phyloP scores from a whole-genome alignment of 1,140 invertebrate species.

The Lordiphosa collinella region DNA sequence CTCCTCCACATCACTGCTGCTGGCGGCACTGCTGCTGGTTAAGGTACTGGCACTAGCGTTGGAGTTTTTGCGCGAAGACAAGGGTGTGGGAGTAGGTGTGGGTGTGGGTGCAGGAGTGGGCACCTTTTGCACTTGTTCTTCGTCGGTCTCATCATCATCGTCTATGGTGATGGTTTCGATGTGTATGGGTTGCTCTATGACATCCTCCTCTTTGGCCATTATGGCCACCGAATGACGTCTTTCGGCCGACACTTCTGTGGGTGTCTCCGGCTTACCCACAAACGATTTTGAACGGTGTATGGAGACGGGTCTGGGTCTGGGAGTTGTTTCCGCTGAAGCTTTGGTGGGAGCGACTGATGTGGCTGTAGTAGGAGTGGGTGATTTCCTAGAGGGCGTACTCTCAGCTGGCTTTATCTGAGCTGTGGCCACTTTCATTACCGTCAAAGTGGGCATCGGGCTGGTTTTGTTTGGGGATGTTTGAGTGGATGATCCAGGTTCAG shows the following conservation, averaged over 20 bases:
- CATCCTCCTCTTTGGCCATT: conserved; percentile 62
- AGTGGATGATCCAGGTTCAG: conserved; percentile 1
- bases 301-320: neutral
- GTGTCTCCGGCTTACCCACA: conserved; percentile 2
- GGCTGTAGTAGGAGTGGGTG: neutral
- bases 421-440: conserved; percentile 13
- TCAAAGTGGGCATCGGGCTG: conserved; percentile 1
- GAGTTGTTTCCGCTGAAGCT: neutral
- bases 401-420: neutral
- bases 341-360: neutral
- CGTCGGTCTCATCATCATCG: conserved; percentile 47
- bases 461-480: neutral
- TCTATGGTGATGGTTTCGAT: conserved; percentile 68
- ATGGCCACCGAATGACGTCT: conserved; percentile 58
- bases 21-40: conserved; percentile 17
- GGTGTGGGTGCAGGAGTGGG: conserved; percentile 7
- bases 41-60: conserved; percentile 11
- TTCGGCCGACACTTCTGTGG: conserved; percentile 16
- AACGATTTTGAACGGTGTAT: conserved; percentile 60
- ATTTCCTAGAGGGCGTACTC: too few relatives aligned
- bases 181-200: conserved; percentile 30
- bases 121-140: conserved; percentile 3
- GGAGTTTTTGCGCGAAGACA: conserved; percentile 1
- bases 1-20: conserved; percentile 51
- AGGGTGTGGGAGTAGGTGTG: conserved; percentile 18